phyloP scores from a whole-genome alignment of 2,888 invertebrate genomes.

The Drosophila testacea region DNA sequence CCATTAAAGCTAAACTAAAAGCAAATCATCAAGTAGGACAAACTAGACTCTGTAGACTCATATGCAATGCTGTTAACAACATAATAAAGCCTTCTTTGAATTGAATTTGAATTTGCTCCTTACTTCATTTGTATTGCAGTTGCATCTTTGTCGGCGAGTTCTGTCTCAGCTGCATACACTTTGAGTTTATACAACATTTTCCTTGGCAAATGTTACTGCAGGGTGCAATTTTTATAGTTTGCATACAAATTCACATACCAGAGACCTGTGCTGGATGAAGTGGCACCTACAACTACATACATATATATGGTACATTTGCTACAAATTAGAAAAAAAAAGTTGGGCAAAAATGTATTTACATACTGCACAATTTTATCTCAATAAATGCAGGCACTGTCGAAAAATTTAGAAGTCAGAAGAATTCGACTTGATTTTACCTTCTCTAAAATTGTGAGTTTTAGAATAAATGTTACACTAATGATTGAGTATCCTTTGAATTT shows the following conservation, averaged over 20 bases:
- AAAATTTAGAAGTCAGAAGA: too few relatives aligned
- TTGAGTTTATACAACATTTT: constrained; percentile 52
- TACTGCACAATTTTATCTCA: constrained; percentile 52
- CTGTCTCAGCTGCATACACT: constrained; percentile 10
- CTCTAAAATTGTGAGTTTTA: background rate
- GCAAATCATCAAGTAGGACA: background rate
- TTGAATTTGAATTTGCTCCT: constrained; percentile 50
- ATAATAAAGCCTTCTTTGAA: constrained; percentile 25
- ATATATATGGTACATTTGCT: constrained; percentile 30
- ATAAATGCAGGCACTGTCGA: constrained; percentile 41
- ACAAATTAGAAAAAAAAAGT: constrained; percentile 56
- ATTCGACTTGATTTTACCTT: background rate
- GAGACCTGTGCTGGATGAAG: constrained; percentile 10
- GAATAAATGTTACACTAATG: too few relatives aligned
- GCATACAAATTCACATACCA: constrained; percentile 64
- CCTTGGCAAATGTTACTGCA: constrained; percentile 54
- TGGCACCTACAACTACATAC: constrained; percentile 6
- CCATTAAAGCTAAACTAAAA: background rate
- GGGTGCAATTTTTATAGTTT: constrained; percentile 66
- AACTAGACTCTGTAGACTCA: constrained; percentile 9
- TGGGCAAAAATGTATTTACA: constrained; percentile 34
- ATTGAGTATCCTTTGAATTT: too few relatives aligned
- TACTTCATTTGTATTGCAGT: constrained; percentile 25
- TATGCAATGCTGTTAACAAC: constrained; percentile 34
- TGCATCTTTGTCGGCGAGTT: constrained; percentile 24